phyloP scores from a whole-genome alignment of 1,140 invertebrate genomes.

The Dendrolimus kikuchii region DNA sequence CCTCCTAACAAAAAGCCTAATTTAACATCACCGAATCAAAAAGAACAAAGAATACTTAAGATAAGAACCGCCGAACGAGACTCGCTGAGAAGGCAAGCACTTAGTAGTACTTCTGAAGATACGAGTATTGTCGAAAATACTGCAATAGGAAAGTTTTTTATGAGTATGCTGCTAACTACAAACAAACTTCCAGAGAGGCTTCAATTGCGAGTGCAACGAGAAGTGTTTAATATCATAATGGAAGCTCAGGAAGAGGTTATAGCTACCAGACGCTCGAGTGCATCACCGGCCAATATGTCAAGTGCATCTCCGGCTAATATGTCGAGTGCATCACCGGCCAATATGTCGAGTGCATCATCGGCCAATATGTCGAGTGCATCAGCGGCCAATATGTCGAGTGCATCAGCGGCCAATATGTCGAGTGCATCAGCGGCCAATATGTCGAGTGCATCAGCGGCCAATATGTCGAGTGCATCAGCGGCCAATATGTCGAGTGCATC shows the following conservation, averaged over 20 bases:
- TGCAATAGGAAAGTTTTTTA: slow-evolving; percentile 1
- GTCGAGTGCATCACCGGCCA: too few species aligned
- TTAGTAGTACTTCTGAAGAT: neutral
- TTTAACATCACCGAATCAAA: neutral
- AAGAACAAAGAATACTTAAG: neutral
- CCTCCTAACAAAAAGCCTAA: neutral
- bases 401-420: too few species aligned
- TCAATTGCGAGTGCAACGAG: neutral
- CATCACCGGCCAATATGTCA: too few species aligned
- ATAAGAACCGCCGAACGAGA: neutral
- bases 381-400: too few species aligned
- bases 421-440: too few species aligned
- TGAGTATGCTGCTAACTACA: neutral
- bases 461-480: too few species aligned
- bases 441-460: too few species aligned
- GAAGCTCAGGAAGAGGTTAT: neutral
- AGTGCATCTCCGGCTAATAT: too few species aligned
- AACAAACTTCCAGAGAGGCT: neutral
- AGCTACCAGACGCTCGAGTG: too few species aligned
- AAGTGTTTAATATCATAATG: neutral
- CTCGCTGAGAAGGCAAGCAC: neutral
- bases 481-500: too few species aligned
- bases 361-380: too few species aligned
- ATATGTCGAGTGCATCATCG: too few species aligned
- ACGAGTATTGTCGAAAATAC: neutral